Base-by-base conservation (phyloP, 2,888 invertebrate genomes). In the Cinara cedri region DNA sequence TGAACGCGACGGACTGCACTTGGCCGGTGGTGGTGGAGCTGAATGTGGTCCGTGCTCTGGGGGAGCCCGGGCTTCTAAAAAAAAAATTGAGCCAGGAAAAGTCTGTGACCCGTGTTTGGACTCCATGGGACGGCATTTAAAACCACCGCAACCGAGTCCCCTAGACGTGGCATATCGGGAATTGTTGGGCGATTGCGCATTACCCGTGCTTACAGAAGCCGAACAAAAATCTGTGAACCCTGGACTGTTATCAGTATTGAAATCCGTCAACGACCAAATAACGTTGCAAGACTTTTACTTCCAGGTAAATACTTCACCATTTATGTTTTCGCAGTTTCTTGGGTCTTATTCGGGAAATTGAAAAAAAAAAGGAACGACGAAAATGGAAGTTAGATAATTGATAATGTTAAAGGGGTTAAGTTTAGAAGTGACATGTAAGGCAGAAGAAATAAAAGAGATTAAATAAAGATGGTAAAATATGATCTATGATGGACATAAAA, bases 241-340 rank as follows among this genome's bases (percentile, higher is more conserved):
- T 10, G 76, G 68, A 26, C 4, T 78, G 21, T 34, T 78, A 13
- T 19, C 6, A 6, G 51, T 68, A 1, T 16, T 78, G 19, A 11
- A 60, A 6, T 21, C 14, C 26, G 68, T 78, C 19, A 13, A 60
- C 13, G 46, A 66, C 57, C 0, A n/a, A 1, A 78, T 68, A 0
- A 68, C 76, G 21, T 14, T 78, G n/a, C 76, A 78, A 34, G 76
- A 78, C 13, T 78, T 78, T 60, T 78, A 60, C 34, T 78, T 60
- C 11, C 68, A 78, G 68, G 76, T 76, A 34, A n/a, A n/a, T n/a
- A n/a, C n/a, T n/a, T n/a, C n/a, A n/a, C n/a, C n/a, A n/a, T n/a
- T n/a, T n/a, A n/a, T n/a, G n/a, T n/a, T n/a, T n/a, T n/a, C n/a
- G n/a, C n/a, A n/a, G n/a, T n/a, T n/a, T n/a, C n/a, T n/a, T n/a